Evolutionary conservation across 2,888 invertebrate species (phyloP).

Genomic region (Phyllotreta cruciferae): DNA sequence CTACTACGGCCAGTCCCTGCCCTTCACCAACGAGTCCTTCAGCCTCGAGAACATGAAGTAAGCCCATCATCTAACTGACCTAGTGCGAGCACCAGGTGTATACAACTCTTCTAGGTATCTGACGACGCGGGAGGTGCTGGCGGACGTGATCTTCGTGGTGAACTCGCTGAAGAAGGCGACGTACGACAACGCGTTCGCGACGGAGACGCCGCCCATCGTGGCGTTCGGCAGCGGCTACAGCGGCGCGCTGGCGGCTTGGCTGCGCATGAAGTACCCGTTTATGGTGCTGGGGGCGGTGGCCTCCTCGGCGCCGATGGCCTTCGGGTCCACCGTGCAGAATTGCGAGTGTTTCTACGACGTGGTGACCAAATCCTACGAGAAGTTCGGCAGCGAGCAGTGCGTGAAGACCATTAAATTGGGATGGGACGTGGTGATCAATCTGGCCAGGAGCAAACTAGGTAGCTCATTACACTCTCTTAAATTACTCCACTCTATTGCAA

Average conservation of each 20-base stretch:
- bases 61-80: too few relatives aligned
- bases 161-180: constrained; percentile 62
- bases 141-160: constrained; percentile 88
- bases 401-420: constrained; percentile 49
- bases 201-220: constrained; percentile 75
- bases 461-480: too few relatives aligned
- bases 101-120: constrained; percentile 77
- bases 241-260: constrained; percentile 97
- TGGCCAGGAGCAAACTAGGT: too few relatives aligned
- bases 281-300: constrained; percentile 88
- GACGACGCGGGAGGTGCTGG: constrained; percentile 89
- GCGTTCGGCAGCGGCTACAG: constrained; percentile 92
- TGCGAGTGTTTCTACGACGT: constrained; percentile 80
- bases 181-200: constrained; percentile 43
- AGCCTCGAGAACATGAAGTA: too few relatives aligned
- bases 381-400: constrained; percentile 64
- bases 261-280: constrained; percentile 95
- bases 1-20: constrained; percentile 90
- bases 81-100: constrained; percentile 72
- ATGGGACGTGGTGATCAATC: constrained; percentile 66
- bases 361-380: constrained; percentile 77
- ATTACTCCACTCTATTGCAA: not conserved
- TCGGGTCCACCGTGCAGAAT: constrained; percentile 79
- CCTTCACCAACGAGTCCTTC: constrained; percentile 79
- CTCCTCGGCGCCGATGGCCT: constrained; percentile 89